Evolutionary conservation across 2,888 invertebrate genomes (phyloP).

Genomic region (Antheraea yamamai): DNA sequence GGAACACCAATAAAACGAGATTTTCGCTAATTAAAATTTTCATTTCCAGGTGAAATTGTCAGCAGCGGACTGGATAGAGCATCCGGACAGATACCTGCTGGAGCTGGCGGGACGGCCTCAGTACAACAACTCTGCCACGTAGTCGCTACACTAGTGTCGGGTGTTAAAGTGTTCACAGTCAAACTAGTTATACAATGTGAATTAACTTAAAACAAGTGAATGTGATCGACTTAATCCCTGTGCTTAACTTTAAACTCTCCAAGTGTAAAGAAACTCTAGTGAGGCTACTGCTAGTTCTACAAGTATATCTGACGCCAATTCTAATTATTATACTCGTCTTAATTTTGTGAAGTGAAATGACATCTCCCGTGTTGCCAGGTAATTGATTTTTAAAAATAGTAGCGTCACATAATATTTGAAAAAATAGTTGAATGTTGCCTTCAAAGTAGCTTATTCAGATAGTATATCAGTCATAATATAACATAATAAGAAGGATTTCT

Average conservation of each 20-base stretch:
- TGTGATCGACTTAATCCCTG: background rate
- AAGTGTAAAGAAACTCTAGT: background rate
- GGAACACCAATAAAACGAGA: too few relatives aligned
- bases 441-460: too few relatives aligned
- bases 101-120: slow-evolving; percentile 93
- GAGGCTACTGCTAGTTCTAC: too few relatives aligned
- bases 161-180: slow-evolving; percentile 9
- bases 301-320: background rate
- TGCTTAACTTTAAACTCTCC: background rate
- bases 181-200: background rate
- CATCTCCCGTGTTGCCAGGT: too few relatives aligned
- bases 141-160: slow-evolving; percentile 36
- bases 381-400: too few relatives aligned
- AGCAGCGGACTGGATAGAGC: slow-evolving; percentile 96
- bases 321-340: too few relatives aligned
- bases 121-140: slow-evolving; percentile 87
- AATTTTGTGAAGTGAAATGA: too few relatives aligned
- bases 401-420: too few relatives aligned
- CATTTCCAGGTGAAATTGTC: slow-evolving; percentile 88
- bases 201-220: background rate
- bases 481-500: too few relatives aligned
- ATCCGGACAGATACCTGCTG: slow-evolving; percentile 95
- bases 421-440: too few relatives aligned
- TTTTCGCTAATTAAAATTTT: background rate
- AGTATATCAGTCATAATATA: too few relatives aligned